Evolutionary conservation across 2,888 invertebrate genomes (phyloP).

Genomic region (Eulithis testata): DNA sequence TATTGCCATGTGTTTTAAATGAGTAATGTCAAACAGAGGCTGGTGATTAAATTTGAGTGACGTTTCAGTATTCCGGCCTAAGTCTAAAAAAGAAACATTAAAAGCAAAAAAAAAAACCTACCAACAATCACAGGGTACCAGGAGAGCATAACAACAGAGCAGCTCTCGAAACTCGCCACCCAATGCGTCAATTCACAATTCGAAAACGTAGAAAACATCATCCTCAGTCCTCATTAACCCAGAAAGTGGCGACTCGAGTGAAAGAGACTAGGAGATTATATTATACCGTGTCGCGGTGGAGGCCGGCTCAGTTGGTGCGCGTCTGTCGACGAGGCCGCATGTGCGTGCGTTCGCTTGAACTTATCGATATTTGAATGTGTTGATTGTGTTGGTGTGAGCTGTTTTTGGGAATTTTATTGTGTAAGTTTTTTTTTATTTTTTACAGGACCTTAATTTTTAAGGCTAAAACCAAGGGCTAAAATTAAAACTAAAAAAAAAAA

Average conservation of each 20-base stretch:
- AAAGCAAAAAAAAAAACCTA: constrained; percentile 37
- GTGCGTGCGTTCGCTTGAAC: constrained; percentile 49
- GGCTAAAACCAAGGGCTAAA: no score
- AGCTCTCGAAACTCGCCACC: constrained; percentile 54
- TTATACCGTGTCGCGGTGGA: constrained; percentile 58
- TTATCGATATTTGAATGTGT: constrained; percentile 33
- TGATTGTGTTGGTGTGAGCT: constrained; percentile 57
- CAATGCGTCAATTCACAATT: constrained; percentile 71
- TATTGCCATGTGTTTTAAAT: no score
- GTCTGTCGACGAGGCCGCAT: constrained; percentile 55
- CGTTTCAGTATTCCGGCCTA: no score
- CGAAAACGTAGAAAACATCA: constrained; percentile 80
- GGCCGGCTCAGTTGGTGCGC: constrained; percentile 60
- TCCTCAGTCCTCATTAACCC: constrained; percentile 79
- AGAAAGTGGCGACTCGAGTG: constrained; percentile 78
- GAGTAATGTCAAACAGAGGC: no score
- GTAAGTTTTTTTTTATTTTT: constrained; percentile 51
- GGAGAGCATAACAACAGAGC: constrained; percentile 65
- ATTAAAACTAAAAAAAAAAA: no score
- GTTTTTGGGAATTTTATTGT: constrained; percentile 58
- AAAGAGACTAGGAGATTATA: constrained; percentile 81
- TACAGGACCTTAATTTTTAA: constrained; percentile 3
- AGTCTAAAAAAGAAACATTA: constrained; percentile 22
- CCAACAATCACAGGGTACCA: constrained; percentile 51
- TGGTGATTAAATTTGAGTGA: no score